Evolutionary conservation across 2,888 invertebrate genomes (phyloP), one percentile per base, ranked within the genome.

Genomic region (Venusia cambrica): DNA sequence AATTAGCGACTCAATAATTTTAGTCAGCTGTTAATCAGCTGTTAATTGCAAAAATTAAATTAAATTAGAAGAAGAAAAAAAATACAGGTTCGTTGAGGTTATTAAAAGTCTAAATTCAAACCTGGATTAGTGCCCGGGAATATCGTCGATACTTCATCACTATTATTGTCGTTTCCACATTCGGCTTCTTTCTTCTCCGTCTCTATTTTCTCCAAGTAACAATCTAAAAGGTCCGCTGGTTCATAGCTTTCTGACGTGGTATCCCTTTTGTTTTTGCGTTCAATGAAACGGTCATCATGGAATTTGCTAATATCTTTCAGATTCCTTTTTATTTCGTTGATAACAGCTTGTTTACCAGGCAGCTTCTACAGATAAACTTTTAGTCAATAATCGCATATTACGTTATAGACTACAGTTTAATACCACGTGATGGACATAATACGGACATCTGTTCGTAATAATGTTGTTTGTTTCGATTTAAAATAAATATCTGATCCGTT

Each of bases 261-360:
- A 5, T 28, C 26, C 0, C 55, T 54, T 22, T 40, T 13, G n/a
- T 51, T 41, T 5, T 49, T 33, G 2, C 71, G 54, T 5, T 36
- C 37, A 1, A 16, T 24, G 4, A 70, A 29, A 14, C 54, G 54
- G 5, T 54, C 44, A 1, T 29, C 45, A 13, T 73, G 73, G 26
- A 73, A 73, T 19, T 53, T 45, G 38, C 65, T 57, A 2, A 70
- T 41, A 10, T 62, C 57, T 9, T 48, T 24, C 3, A 70, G 41
- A 61, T 78, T 90, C 68, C 75, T 80, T 63, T 38, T 81, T 63
- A 53, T 92, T 87, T 71, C 92, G 6, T 64, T 38, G 2, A 72
- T 17, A 0, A 68, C 56, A 1, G 38, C 51, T 30, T 46, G 54
- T 41, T 72, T 72, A 0, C 73, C 68, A 0, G 73, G 73, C 11